A percentile compares a stretch with the other conserved stretches of the same genome.
Conservation (phyloP, 2,797 vertebrate genomes). For the Parauchenoglanis punctatus region DNA sequence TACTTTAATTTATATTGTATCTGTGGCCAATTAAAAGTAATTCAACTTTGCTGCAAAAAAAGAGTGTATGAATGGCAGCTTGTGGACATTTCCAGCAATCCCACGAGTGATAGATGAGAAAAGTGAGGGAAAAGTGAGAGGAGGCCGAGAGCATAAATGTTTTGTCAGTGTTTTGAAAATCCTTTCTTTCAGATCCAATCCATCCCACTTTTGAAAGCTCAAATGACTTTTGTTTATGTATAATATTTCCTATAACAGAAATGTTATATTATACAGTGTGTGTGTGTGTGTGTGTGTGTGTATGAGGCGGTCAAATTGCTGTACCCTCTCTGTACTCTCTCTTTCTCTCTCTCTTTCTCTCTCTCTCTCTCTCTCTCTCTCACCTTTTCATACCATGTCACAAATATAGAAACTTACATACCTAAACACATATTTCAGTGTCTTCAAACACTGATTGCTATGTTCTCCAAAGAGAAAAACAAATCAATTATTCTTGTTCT, state of each 20-base stretch:
- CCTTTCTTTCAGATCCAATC: slow-evolving; percentile 19
- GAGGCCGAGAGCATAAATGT: background rate
- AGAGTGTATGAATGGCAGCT: slow-evolving; percentile 9
- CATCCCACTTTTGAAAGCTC: background rate
- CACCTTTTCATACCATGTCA: background rate
- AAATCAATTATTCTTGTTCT: background rate
- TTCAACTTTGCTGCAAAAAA: background rate
- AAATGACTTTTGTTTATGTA: slow-evolving; percentile 13
- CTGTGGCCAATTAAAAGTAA: slow-evolving; percentile 13
- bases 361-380: too few species aligned
- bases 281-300: background rate
- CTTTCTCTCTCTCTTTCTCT: background rate
- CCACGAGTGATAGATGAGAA: background rate
- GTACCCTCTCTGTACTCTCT: background rate
- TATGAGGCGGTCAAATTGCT: background rate
- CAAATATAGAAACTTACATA: background rate
- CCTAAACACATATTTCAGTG: background rate
- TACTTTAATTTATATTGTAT: background rate
- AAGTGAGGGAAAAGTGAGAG: slow-evolving; percentile 1
- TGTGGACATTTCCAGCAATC: slow-evolving; percentile 10
- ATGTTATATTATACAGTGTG: background rate
- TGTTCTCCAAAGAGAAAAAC: background rate
- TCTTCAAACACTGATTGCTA: background rate
- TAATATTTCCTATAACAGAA: background rate
- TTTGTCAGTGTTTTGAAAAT: slow-evolving; percentile 28